Evolutionary conservation across 2,113 vertebrate genomes (phyloP).

Genomic region (Gymnarchus niloticus): DNA sequence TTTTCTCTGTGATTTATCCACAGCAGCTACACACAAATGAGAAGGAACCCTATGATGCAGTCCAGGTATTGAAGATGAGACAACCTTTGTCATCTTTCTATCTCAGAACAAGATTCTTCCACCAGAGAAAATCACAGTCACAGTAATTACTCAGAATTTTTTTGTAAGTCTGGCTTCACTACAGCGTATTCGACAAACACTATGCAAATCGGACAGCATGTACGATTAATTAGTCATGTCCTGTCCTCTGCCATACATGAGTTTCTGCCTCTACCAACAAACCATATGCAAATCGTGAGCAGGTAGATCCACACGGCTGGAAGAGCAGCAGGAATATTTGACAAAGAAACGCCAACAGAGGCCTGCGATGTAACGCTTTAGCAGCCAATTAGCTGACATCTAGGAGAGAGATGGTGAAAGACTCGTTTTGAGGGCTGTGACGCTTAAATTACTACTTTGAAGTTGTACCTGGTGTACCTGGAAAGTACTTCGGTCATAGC

Average conservation of each 20-base stretch:
- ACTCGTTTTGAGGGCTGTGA: too few relatives aligned
- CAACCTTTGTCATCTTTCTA: not conserved
- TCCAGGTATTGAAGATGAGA: not conserved
- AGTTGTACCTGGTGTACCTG: not conserved
- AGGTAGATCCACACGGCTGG: not conserved
- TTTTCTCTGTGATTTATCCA: not conserved
- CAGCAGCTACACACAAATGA: not conserved
- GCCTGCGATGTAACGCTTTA: not conserved
- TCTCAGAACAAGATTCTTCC: not conserved
- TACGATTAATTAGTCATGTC: constrained; percentile 3
- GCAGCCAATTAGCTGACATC: not conserved
- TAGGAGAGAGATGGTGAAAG: not conserved
- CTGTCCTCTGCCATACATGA: not conserved
- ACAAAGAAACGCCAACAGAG: not conserved
- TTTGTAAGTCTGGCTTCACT: not conserved
- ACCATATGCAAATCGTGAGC: not conserved
- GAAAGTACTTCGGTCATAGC: not conserved
- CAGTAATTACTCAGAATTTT: not conserved
- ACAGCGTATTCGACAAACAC: not conserved
- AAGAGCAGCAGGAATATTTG: not conserved
- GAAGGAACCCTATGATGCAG: not conserved
- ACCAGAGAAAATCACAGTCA: not conserved
- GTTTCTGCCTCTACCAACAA: not conserved
- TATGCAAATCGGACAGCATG: not conserved
- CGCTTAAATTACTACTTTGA: not conserved